phyloP scores from a whole-genome alignment of 2,113 vertebrate species.

The Dipodomys stephensi region DNA sequence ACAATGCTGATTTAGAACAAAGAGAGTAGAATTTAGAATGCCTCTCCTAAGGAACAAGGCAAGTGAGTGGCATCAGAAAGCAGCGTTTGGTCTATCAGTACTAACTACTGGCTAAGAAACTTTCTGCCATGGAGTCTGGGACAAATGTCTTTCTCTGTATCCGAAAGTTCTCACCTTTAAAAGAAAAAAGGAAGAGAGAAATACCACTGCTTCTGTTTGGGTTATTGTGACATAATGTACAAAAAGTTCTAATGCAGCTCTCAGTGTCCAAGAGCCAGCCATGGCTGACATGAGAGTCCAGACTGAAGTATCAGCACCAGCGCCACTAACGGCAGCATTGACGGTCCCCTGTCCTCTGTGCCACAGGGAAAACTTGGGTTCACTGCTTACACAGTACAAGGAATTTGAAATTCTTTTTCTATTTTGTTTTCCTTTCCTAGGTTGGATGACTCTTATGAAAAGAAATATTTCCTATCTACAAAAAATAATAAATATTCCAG shows the following conservation, averaged over 20 bases:
- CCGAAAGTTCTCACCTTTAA: neutral
- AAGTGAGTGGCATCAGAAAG: neutral
- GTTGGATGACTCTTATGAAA: conserved; percentile 14
- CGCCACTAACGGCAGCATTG: neutral
- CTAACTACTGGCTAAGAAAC: neutral
- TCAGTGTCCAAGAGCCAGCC: neutral
- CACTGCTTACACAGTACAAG: neutral
- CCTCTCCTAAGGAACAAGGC: neutral
- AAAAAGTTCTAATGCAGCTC: neutral
- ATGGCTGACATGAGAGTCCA: rapidly evolving
- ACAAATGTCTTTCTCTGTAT: conserved; percentile 1
- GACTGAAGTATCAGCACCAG: neutral
- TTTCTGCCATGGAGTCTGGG: neutral
- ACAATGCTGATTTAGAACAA: conserved; percentile 2
- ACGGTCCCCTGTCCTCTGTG: neutral
- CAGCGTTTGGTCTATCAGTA: no score
- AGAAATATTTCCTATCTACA: neutral
- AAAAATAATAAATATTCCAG: neutral
- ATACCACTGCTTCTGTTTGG: neutral
- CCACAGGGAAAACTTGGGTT: neutral
- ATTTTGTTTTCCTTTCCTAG: conserved; percentile 37
- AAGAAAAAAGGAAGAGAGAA: neutral
- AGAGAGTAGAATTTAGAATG: neutral
- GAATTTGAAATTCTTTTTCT: neutral
- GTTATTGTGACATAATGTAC: neutral